Base-by-base conservation (phyloP, 1,140 invertebrate genomes). In the Pseudomyrmex cubaensis region DNA sequence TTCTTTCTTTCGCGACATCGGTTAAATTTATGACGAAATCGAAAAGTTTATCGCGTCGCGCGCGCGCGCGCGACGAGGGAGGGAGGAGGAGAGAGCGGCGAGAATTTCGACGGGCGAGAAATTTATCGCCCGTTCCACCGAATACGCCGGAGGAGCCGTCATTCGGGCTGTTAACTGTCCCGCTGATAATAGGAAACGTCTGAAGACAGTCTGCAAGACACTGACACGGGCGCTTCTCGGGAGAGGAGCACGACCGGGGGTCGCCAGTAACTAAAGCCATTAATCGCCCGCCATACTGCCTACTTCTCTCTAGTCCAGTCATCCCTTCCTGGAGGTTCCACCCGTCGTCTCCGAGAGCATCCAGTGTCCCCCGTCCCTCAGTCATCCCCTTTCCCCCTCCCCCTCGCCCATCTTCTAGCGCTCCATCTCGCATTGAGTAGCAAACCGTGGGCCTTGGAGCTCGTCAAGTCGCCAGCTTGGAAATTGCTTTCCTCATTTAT, bases 401-500 rank as follows among this genome's bases (percentile, higher is more conserved):
- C n/a, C 35, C 54, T 61, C 66, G 56, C 25, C 64, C 66, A 57
- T 52, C 85, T 87, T 87, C 82, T 69, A 67, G 73, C 70, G 54
- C 86, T 83, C 83, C 85, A 84, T 78, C 76, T 86, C 85, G 61
- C 82, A 78, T 87, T 86, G 86, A 87, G 73, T 86, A 62, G 76
- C 85, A 72, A 50, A 73, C 63, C 86, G 62, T 77, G 85, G 86
- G 80, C 64, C 74, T 86, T 77, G 63, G 35, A 75, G 82, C 90
- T 91, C 90, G 90, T 91, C 89, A 88, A 90, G 87, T 89, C 90
- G 86, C 85, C 86, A 90, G 90, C 89, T 92, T 92, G 90, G 91
- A 92, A 92, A 92, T 92, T 92, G 87, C 89, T 91, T 90, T 85
- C 85, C 90, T 91, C 90, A 88, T 92, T 91, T 90, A 92, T 91